Conservation (phyloP, 2,113 vertebrate species). For the Cochlearius cochlearius region DNA sequence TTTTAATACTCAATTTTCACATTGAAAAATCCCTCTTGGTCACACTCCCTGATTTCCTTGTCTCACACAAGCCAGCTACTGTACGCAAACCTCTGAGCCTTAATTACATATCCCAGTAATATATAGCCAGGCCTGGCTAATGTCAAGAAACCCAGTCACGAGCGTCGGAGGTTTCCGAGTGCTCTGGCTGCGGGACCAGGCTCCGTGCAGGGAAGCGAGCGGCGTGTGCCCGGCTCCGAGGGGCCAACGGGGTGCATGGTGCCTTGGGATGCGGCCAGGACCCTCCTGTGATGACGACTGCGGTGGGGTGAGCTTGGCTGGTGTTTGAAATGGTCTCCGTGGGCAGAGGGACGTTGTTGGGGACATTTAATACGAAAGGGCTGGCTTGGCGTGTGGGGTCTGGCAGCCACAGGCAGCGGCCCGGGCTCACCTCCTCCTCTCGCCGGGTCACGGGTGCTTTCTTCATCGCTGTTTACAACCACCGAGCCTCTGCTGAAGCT, state of each 20-base stretch:
- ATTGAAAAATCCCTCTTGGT: conserved; percentile 28
- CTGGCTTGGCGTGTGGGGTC: neutral
- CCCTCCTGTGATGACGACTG: neutral
- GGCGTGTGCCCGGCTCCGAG: fast-evolving
- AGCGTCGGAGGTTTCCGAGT: neutral
- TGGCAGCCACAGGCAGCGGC: neutral
- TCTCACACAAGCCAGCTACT: conserved; percentile 47
- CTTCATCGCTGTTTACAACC: conserved; percentile 23
- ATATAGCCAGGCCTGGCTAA: conserved; percentile 36
- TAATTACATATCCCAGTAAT: conserved; percentile 44
- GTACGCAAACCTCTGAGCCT: conserved; percentile 17
- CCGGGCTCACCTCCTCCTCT: neutral
- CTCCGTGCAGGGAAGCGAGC: neutral
- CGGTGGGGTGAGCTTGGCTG: neutral
- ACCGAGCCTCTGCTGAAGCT: conserved; percentile 36
- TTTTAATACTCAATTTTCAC: conserved; percentile 38
- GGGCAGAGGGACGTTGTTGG: neutral
- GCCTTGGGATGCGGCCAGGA: neutral
- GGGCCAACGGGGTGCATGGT: fast-evolving
- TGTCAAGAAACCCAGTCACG: neutral
- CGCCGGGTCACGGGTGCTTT: conserved; percentile 38
- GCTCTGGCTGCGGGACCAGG: neutral
- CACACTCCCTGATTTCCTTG: neutral
- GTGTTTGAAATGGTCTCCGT: fast-evolving
- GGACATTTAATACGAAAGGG: neutral